A percentile compares a stretch with the other conserved stretches of the same genome.
Evolutionary conservation across 2,113 vertebrate genomes (phyloP).

Genomic region (Thymallus thymallus): DNA sequence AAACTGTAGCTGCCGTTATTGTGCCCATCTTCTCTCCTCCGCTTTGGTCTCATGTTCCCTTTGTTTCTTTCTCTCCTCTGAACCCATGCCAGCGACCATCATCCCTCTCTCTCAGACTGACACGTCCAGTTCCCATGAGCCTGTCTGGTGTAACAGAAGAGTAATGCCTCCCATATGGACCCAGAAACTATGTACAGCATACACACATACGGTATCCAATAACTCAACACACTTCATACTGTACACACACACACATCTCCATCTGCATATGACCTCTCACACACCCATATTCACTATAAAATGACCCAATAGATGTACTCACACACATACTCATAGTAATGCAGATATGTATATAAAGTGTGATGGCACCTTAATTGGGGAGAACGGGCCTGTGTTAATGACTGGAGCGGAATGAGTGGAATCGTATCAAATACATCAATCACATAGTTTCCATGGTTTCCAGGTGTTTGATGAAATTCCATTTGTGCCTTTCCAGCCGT

Average conservation of each 20-base stretch:
- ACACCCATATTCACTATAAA: background rate
- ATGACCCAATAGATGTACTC: background rate
- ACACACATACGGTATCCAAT: conserved; percentile 18
- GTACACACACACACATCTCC: background rate
- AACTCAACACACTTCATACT: background rate
- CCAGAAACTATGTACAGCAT: conserved; percentile 11
- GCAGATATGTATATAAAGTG: too few species aligned
- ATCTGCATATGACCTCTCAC: background rate
- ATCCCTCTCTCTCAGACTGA: background rate
- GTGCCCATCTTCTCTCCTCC: background rate
- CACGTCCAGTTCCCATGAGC: conserved; percentile 1
- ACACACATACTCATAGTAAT: conserved; percentile 10
- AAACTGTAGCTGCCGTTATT: background rate
- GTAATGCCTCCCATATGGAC: conserved; percentile 38
- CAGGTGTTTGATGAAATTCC: too few species aligned
- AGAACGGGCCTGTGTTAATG: too few species aligned
- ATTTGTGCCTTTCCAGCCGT: too few species aligned
- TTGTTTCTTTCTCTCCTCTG: background rate
- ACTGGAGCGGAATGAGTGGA: too few species aligned
- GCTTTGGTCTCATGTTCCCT: conserved; percentile 1
- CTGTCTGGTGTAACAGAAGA: conserved; percentile 1
- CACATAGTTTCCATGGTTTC: too few species aligned
- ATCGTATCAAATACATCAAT: too few species aligned
- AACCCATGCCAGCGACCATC: background rate
- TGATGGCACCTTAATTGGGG: too few species aligned